Evolutionary conservation across 2,888 invertebrate species (phyloP).

Genomic region (Drosophila recens): DNA sequence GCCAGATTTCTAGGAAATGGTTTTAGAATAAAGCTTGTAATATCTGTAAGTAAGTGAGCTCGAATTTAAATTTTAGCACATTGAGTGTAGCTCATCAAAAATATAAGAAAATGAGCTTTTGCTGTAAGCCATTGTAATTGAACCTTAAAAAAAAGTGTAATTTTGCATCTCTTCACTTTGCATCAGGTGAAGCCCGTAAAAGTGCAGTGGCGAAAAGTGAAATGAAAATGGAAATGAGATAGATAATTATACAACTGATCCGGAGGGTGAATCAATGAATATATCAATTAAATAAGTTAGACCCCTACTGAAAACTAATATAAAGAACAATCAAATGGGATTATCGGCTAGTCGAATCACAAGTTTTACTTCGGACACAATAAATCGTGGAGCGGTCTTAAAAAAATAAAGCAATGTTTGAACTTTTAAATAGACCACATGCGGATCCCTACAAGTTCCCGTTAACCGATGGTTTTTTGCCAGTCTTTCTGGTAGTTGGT

Average conservation of each 20-base stretch:
- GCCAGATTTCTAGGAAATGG: too few relatives aligned
- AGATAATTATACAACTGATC: neutral
- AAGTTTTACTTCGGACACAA: neutral
- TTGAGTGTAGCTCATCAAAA: neutral
- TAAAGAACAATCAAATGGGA: neutral
- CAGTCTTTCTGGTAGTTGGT: constrained; percentile 88
- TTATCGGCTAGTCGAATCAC: constrained; percentile 7
- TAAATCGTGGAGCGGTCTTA: neutral
- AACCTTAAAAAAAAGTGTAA: neutral
- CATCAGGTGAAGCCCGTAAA: neutral
- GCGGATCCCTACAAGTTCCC: constrained; percentile 78
- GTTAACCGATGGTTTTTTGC: constrained; percentile 90
- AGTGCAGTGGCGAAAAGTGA: neutral
- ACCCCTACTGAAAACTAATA: neutral
- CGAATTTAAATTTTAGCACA: neutral
- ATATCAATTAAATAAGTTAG: neutral
- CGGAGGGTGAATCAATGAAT: neutral
- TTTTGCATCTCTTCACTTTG: too few relatives aligned
- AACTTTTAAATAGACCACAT: constrained; percentile 39
- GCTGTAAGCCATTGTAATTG: neutral
- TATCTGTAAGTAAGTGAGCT: too few relatives aligned
- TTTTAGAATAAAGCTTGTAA: too few relatives aligned
- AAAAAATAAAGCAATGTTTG: constrained; percentile 28
- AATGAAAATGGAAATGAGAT: neutral
- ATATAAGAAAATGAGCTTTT: neutral